Evolutionary conservation across 2,888 invertebrate genomes (phyloP).

Genomic region (Lasioglossum marginatum): DNA sequence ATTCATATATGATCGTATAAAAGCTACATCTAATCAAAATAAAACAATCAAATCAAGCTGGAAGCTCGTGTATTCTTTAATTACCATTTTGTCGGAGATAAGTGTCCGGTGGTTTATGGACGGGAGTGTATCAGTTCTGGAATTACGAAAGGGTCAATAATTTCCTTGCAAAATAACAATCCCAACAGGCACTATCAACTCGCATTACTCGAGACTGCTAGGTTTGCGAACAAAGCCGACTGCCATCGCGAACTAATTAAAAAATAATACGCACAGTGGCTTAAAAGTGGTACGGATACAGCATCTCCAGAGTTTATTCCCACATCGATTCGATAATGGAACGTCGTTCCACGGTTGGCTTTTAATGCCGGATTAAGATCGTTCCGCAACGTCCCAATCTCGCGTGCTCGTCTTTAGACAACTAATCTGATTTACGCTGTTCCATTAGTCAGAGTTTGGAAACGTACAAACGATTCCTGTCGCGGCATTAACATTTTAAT

Average conservation of each 20-base stretch:
- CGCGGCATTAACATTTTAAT: not conserved
- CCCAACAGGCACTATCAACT: not conserved
- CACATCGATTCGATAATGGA: not conserved
- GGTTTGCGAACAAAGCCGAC: not conserved
- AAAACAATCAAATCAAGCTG: too few relatives aligned
- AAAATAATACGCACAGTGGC: not conserved
- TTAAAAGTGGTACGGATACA: not conserved
- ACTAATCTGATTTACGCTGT: not conserved
- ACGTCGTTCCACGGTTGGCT: not conserved
- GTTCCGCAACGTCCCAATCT: not conserved
- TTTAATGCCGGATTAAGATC: conserved; percentile 2
- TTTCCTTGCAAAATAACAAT: not conserved
- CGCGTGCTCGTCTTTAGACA: not conserved
- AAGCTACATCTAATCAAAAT: too few relatives aligned
- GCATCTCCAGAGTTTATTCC: not conserved
- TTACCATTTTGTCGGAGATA: too few relatives aligned
- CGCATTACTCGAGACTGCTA: not conserved
- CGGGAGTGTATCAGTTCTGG: too few relatives aligned
- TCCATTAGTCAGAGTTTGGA: not conserved
- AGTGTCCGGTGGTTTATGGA: too few relatives aligned
- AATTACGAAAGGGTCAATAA: not conserved
- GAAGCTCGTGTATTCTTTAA: too few relatives aligned
- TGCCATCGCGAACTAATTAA: not conserved
- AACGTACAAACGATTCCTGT: not conserved
- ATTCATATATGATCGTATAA: too few relatives aligned